Conservation (phyloP, 2,113 vertebrate genomes). For the Ursus arctos region DNA sequence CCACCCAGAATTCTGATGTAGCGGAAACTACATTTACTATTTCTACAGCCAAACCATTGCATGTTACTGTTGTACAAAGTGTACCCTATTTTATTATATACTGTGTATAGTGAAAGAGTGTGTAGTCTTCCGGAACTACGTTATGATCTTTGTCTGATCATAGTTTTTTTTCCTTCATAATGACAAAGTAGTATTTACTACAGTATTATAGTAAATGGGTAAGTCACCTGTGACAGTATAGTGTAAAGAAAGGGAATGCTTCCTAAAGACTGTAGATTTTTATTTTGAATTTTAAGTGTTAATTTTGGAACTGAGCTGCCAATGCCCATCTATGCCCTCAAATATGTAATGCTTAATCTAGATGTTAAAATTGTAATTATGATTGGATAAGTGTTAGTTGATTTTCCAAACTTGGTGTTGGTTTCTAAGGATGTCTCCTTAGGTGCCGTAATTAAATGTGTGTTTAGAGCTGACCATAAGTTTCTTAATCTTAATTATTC, state of each 20-base stretch:
- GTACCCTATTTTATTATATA: conserved; percentile 68
- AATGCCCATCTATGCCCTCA: conserved; percentile 37
- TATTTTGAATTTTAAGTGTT: conserved; percentile 57
- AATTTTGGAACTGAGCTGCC: conserved; percentile 47
- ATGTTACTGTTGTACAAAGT: conserved; percentile 63
- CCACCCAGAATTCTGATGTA: conserved; percentile 43
- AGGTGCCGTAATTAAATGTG: conserved; percentile 63
- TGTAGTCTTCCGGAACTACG: conserved; percentile 73
- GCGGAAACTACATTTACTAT: conserved; percentile 53
- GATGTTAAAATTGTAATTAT: conserved; percentile 56
- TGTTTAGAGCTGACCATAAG: conserved; percentile 52
- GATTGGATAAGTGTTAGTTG: conserved; percentile 48
- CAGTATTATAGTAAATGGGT: neutral
- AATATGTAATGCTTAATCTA: conserved; percentile 59
- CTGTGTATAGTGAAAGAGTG: conserved; percentile 71
- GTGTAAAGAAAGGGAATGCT: conserved; percentile 63
- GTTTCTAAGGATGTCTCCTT: conserved; percentile 53
- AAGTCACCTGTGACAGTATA: conserved; percentile 53
- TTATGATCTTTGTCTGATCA: conserved; percentile 71
- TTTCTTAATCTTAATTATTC: conserved; percentile 54
- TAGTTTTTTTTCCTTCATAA: conserved; percentile 51
- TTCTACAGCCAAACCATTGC: conserved; percentile 59
- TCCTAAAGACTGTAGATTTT: conserved; percentile 27
- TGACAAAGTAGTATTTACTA: conserved; percentile 65
- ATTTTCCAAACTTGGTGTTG: conserved; percentile 53